phyloP scores from a whole-genome alignment of 2,797 vertebrate species.

The Cyclura pinguis region DNA sequence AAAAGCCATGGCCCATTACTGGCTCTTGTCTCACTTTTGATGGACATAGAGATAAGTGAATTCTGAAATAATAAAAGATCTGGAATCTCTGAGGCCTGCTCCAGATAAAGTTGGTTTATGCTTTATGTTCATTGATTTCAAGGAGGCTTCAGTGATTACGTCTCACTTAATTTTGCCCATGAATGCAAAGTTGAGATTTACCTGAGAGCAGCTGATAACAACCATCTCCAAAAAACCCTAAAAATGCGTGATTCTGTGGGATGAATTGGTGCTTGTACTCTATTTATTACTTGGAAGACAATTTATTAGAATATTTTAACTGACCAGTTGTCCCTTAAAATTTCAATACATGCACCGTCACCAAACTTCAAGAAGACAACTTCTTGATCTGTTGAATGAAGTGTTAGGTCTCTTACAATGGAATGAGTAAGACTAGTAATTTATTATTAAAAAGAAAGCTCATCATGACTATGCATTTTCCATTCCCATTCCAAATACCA shows the following conservation, averaged over 20 bases:
- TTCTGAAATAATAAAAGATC: too few species aligned
- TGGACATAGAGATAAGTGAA: not conserved
- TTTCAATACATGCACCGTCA: not conserved
- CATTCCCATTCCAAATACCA: not conserved
- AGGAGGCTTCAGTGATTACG: not conserved
- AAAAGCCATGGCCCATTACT: not conserved
- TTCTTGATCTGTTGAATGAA: not conserved
- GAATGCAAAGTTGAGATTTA: not conserved
- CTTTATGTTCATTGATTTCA: not conserved
- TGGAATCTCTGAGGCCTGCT: not conserved
- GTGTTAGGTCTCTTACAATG: not conserved
- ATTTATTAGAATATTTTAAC: not conserved
- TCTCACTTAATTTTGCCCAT: not conserved
- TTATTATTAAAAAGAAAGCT: not conserved
- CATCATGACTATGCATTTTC: not conserved
- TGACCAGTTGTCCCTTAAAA: not conserved
- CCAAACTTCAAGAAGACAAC: not conserved
- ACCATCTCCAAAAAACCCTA: not conserved
- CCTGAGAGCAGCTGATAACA: not conserved
- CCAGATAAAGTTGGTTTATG: not conserved
- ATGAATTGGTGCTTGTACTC: not conserved
- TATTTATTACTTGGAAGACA: constrained; percentile 5
- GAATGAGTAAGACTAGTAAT: not conserved
- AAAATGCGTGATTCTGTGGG: not conserved
- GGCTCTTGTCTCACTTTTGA: not conserved